These are phyloP conservation scores for Melieria crassipennis DNA, from an alignment of 2,888 invertebrate species.

Conservation along the genomic window DNA sequence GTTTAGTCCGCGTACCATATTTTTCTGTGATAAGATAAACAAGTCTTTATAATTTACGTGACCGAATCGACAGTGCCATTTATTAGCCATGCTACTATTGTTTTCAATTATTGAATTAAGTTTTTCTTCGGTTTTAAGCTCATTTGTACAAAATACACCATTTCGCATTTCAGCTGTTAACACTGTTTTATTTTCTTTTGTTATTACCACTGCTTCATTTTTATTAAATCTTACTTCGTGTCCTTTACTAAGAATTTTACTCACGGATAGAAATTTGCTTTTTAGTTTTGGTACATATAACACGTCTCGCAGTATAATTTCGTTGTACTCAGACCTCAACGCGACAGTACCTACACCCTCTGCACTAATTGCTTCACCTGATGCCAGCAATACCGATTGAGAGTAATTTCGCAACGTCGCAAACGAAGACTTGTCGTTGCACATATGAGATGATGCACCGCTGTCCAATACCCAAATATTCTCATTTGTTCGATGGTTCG, in stretches of 20 bases:
- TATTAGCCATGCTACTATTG: neutral
- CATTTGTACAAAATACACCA: slow-evolving; percentile 5
- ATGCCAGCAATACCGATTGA: neutral
- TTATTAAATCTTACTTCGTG: neutral
- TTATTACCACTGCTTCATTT: slow-evolving; percentile 9
- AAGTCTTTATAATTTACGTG: slow-evolving; percentile 29
- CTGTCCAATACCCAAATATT: slow-evolving; percentile 8
- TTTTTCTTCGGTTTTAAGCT: neutral
- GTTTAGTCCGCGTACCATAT: slow-evolving; percentile 22
- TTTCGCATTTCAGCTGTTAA: neutral
- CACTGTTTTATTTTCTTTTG: slow-evolving; percentile 5
- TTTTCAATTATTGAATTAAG: slow-evolving; percentile 1
- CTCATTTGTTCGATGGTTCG: too few species aligned
- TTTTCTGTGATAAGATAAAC: slow-evolving; percentile 14
- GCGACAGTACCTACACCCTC: slow-evolving; percentile 5
- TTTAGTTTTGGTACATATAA: slow-evolving; percentile 15
- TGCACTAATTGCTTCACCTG: neutral
- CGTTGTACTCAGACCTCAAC: neutral
- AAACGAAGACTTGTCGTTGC: neutral
- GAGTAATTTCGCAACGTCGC: neutral
- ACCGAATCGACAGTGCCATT: slow-evolving; percentile 34
- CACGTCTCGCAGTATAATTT: neutral
- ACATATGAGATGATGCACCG: slow-evolving; percentile 7
- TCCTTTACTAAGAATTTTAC: slow-evolving; percentile 7
- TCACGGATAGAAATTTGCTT: slow-evolving; percentile 6